Percentiles rank a stretch among this genome's conserved stretches.
Conservation (phyloP, 2,113 vertebrate genomes). For the Pygoscelis antarcticus region DNA sequence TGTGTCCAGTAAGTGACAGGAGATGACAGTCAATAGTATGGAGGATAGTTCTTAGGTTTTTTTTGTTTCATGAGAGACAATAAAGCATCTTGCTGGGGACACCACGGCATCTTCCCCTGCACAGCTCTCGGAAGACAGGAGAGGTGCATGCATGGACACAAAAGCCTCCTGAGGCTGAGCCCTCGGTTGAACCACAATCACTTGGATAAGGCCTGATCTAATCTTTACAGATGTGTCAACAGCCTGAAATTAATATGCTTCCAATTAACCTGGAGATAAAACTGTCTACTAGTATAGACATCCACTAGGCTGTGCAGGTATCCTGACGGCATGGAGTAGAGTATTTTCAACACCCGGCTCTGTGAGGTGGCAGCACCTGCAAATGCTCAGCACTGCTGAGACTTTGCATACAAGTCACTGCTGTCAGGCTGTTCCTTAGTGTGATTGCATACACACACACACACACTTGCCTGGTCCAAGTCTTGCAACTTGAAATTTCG, state of each 20-base stretch:
- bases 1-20: background rate
- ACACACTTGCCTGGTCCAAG: background rate
- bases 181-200: background rate
- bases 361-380: background rate
- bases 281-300: background rate
- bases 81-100: background rate
- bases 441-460: no score
- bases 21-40: background rate
- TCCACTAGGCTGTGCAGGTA: background rate
- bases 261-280: conserved; percentile 17
- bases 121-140: background rate
- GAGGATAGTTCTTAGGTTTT: background rate
- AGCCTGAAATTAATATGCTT: conserved; percentile 13
- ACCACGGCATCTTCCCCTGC: background rate
- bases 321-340: background rate
- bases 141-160: background rate
- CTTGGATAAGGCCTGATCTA: background rate
- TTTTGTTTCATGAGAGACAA: background rate
- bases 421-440: background rate
- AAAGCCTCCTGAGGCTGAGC: background rate
- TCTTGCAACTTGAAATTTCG: background rate
- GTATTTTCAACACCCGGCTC: background rate
- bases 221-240: conserved; percentile 10
- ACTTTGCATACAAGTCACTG: background rate
- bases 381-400: background rate